Evolutionary conservation across 1,140 invertebrate species (phyloP).

Genomic region (Diploscapter pachys): DNA sequence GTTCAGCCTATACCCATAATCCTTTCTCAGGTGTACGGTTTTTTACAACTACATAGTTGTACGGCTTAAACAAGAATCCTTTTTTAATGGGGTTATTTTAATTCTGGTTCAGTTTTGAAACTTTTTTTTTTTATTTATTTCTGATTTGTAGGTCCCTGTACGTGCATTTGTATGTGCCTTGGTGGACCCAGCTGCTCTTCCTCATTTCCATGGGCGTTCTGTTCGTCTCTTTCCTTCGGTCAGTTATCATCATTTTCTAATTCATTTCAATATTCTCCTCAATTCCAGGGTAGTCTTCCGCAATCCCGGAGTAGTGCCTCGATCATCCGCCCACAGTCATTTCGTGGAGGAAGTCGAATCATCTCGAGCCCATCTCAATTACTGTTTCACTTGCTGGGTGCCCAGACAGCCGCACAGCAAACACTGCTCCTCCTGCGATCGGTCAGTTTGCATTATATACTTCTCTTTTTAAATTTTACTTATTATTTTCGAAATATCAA

Average conservation of each 20-base stretch:
- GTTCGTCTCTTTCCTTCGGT: constrained; percentile 13
- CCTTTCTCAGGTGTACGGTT: too few relatives aligned
- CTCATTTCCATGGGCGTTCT: constrained; percentile 13
- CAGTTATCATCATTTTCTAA: neutral
- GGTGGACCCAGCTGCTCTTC: constrained; percentile 31
- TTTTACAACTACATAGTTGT: too few relatives aligned
- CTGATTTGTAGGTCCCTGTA: constrained; percentile 22
- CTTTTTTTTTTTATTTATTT: neutral
- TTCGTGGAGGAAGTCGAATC: constrained; percentile 17
- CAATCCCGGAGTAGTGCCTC: constrained; percentile 13
- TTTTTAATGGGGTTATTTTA: too few relatives aligned
- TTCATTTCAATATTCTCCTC: neutral
- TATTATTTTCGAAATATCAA: too few relatives aligned
- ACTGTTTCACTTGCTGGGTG: constrained; percentile 29
- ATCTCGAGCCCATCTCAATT: constrained; percentile 7
- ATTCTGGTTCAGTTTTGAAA: neutral
- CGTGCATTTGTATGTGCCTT: constrained; percentile 28
- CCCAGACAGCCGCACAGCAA: constrained; percentile 9
- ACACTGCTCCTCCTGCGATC: constrained; percentile 24
- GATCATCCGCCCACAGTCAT: neutral
- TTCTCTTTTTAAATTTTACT: too few relatives aligned
- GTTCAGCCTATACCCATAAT: too few relatives aligned
- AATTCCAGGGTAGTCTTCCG: constrained; percentile 4
- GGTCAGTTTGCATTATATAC: neutral
- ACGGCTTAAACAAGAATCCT: too few relatives aligned